Evolutionary conservation across 2,888 invertebrate genomes (phyloP).

Genomic region (Patella ulyssiponensis): DNA sequence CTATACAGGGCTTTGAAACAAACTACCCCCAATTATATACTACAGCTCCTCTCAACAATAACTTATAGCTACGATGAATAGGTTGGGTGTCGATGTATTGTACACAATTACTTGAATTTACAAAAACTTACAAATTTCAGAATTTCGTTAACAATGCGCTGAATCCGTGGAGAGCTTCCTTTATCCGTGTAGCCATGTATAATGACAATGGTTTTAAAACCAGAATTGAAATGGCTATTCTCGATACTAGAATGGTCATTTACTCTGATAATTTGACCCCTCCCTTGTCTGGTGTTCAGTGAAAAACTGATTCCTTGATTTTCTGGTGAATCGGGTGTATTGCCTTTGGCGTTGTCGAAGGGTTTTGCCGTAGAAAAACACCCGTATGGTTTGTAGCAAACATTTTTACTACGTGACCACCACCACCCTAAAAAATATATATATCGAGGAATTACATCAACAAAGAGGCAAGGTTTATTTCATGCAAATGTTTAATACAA

Average conservation of each 20-base stretch:
- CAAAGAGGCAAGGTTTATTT: too few species aligned
- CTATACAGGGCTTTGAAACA: too few species aligned
- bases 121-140: slow-evolving; percentile 6
- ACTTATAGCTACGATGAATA: too few species aligned
- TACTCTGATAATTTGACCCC: slow-evolving; percentile 2
- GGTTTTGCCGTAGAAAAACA: slow-evolving; percentile 13
- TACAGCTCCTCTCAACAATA: too few species aligned
- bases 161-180: slow-evolving; percentile 4
- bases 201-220: slow-evolving; percentile 1
- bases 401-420: not conserved
- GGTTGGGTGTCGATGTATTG: too few species aligned
- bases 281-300: slow-evolving; percentile 9
- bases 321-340: slow-evolving; percentile 16
- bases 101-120: too few species aligned
- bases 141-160: slow-evolving; percentile 8
- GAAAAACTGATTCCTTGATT: slow-evolving; percentile 6
- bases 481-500: too few species aligned
- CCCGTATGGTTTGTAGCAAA: slow-evolving; percentile 14
- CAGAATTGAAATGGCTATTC: slow-evolving; percentile 10
- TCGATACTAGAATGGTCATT: not conserved
- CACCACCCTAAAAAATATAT: too few species aligned
- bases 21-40: too few species aligned
- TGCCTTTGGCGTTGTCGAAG: slow-evolving; percentile 10
- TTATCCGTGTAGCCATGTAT: slow-evolving; percentile 20
- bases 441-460: too few species aligned